Base-by-base conservation (phyloP, 2,888 invertebrate genomes). In the Lithophane semibrunnea region DNA sequence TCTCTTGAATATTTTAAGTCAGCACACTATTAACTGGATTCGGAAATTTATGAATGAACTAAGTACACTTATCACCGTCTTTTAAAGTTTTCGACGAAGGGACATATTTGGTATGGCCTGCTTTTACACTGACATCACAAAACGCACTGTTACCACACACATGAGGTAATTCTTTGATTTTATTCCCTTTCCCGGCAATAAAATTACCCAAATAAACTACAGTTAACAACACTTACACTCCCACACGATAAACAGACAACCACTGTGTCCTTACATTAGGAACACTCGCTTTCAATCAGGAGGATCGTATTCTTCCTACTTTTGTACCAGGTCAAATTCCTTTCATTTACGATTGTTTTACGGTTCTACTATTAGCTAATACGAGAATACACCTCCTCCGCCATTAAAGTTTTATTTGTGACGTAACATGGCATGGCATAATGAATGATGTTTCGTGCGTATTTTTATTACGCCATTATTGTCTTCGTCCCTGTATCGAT, bases 291-390 rank as follows among this genome's bases (percentile, higher is more conserved):
- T 66, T 60, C 68, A 47, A 77, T 49, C 56, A 16, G 18, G 58
- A 12, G 49, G 1, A 42, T 78, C 77, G 47, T 16, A 24, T 65
- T 67, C 54, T 60, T 61, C 37, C 47, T 49, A 47, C 65, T 64
- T 74, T 75, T 60, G 44, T 60, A 64, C 76, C 72, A 72, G 70
- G 47, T 77, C 81, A 73, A 85, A 86, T 86, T 86, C 83, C 78
- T 78, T 49, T 72, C 68, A 70, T 86, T 88, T 86, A 85, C 83
- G 83, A 84, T 85, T 79, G 72, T 88, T 90, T 86, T 88, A 88
- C 69, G 65, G 37, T 71, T 52, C 71, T 60, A 42, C 69, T 79
- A 81, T 88, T 85, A 86, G 79, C 78, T 85, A 85, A 88, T 82
- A 79, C 86, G 52, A 68, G 78, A 70, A 75, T 83, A 82, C 80